These are phyloP conservation scores for Zaprionus camerounensis DNA, from an alignment of 1,140 invertebrate species.

Conservation along the genomic window DNA sequence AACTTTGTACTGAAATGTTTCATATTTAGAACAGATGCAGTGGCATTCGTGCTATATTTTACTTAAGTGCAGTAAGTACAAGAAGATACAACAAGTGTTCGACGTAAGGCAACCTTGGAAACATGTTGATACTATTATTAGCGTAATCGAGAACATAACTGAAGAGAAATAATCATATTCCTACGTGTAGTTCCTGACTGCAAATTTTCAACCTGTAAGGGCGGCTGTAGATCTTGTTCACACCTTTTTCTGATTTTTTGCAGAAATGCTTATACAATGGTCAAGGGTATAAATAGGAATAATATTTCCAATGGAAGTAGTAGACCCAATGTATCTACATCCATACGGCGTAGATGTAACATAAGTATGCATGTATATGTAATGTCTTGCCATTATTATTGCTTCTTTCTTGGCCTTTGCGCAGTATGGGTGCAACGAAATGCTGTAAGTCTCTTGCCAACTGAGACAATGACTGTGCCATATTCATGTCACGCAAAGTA, in stretches of 20 bases:
- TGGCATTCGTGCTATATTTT: not conserved
- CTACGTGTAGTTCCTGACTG: too few species aligned
- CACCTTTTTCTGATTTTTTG: not conserved
- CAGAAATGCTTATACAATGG: not conserved
- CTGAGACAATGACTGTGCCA: slow-evolving; percentile 2
- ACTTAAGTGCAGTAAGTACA: not conserved
- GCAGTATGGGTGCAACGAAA: not conserved
- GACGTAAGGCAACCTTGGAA: too few species aligned
- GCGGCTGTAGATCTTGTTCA: not conserved
- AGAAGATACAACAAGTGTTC: too few species aligned
- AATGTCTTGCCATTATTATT: not conserved
- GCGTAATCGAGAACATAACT: too few species aligned
- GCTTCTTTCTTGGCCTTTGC: not conserved
- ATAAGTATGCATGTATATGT: not conserved
- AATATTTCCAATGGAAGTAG: too few species aligned
- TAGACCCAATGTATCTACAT: too few species aligned
- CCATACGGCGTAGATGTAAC: not conserved
- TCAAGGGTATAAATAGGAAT: not conserved
- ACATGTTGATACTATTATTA: too few species aligned
- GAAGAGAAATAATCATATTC: not conserved
- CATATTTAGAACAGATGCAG: not conserved
- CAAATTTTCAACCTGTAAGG: too few species aligned
- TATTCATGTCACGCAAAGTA: slow-evolving; percentile 3
- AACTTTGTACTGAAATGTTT: slow-evolving; percentile 29
- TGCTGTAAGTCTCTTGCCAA: not conserved